Evolutionary conservation across 2,113 vertebrate genomes (phyloP).

Genomic region (Thermophis baileyi): DNA sequence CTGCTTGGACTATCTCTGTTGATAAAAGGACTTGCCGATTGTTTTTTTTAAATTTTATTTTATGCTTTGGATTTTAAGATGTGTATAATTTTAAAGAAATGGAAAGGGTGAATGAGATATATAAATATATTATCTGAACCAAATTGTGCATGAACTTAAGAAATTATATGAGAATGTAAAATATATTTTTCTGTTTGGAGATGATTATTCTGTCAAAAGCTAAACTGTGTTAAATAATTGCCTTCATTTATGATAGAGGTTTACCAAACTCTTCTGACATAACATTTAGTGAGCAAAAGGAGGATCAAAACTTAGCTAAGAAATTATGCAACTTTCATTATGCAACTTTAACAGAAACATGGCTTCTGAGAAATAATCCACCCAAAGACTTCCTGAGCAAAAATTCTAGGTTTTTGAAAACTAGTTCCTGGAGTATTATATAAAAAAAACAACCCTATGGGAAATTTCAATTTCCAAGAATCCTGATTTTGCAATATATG

Average conservation of each 20-base stretch:
- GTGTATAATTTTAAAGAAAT: not conserved
- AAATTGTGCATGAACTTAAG: not conserved
- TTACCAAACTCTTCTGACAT: not conserved
- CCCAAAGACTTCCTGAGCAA: not conserved
- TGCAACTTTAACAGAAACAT: not conserved
- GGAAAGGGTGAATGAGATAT: not conserved
- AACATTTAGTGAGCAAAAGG: not conserved
- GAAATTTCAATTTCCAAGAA: not conserved
- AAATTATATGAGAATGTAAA: not conserved
- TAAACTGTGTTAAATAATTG: not conserved
- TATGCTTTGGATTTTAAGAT: not conserved
- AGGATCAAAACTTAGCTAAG: not conserved
- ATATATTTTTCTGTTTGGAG: not conserved
- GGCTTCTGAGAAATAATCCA: not conserved
- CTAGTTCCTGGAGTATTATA: not conserved
- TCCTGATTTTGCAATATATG: not conserved
- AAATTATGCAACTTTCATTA: not conserved
- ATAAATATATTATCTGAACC: not conserved
- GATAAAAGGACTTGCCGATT: not conserved
- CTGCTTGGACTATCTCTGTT: not conserved
- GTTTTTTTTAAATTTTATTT: not conserved
- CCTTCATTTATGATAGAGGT: not conserved
- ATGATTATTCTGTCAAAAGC: not conserved
- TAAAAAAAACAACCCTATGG: not conserved
- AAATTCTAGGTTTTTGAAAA: not conserved